A percentile compares a stretch with the other conserved stretches of the same genome.
Conservation (phyloP, 2,113 vertebrate species). For the Telmatochromis sp. region DNA sequence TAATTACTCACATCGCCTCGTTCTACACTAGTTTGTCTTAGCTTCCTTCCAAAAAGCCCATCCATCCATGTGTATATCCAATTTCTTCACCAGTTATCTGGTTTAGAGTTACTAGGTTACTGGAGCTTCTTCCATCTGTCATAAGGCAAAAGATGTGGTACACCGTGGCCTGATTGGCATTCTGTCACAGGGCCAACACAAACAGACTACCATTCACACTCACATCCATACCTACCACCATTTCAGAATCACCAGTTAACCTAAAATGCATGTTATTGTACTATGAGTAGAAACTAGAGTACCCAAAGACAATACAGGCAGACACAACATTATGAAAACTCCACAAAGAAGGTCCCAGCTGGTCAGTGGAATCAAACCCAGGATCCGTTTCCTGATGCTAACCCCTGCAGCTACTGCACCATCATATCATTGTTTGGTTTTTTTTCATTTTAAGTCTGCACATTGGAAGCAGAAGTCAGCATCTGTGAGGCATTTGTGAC, state of each 20-base stretch:
- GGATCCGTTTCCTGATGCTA: not conserved
- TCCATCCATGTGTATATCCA: not conserved
- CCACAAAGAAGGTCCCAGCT: not conserved
- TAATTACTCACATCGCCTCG: not conserved
- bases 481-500: conserved; percentile 70
- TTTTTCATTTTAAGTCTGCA: not conserved
- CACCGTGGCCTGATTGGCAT: not conserved
- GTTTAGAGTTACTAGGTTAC: not conserved
- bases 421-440: accelerated
- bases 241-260: not conserved
- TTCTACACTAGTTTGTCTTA: not conserved
- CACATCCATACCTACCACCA: not conserved
- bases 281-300: not conserved
- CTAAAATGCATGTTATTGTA: not conserved
- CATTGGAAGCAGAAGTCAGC: conserved; percentile 31
- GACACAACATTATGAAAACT: not conserved
- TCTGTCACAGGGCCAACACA: not conserved
- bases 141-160: not conserved
- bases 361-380: not conserved
- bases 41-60: not conserved
- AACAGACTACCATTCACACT: not conserved
- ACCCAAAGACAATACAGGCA: not conserved
- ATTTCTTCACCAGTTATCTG: not conserved
- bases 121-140: not conserved
- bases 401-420: not conserved